Evolutionary conservation across 64 coral and sea anemone species (phyloP), one percentile per base, ranked within the genome.

Genomic region (Montipora cactus): DNA sequence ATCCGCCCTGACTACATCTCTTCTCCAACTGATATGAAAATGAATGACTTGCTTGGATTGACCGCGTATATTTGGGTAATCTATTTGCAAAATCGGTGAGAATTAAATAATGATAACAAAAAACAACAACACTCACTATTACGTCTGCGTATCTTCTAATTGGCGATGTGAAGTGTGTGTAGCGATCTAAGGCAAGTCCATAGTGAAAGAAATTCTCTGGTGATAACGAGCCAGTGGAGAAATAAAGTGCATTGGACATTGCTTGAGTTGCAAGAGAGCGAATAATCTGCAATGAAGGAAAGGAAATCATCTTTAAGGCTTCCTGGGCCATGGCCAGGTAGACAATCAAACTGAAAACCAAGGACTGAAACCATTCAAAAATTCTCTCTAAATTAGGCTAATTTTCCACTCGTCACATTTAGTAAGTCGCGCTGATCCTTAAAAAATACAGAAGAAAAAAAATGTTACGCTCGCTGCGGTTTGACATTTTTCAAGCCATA

Each of bases 61-160:
- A 15, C 7, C 28, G 28, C 28, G 28, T 87, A 47, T 0, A 55
- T 55, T 55, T 7, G 9, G 52, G 52, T 64, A 12, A 12, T 15
- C 59, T 14, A 12, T 11, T 57, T 0, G 13, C 14, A 64, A 64
- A 11, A 64, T 0, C 59, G 9, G 59, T 15, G 59, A 16, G 9
- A 15, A 64, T 64, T 14, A 64, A 11, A 10, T 11, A 64, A 64
- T 3, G 13, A 64, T 4, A 64, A 64, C 59, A 64, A 64, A 0
- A 11, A 64, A 11, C 59, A 5, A 12, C 18, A 44, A 12, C 51
- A 98, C 96, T 98, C 81, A 98, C 96, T 23, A 98, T 98, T 16
- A 98, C 94, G 73, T 98, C 96, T 22, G 96, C 96, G 45, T 98
- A 98, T 98, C 96, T 95, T 47, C 96, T 87, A 58, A 98, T 98